These are phyloP conservation scores for Hoplostethus atlanticus DNA, from an alignment of 2,797 vertebrate species.

Conservation along the genomic window DNA sequence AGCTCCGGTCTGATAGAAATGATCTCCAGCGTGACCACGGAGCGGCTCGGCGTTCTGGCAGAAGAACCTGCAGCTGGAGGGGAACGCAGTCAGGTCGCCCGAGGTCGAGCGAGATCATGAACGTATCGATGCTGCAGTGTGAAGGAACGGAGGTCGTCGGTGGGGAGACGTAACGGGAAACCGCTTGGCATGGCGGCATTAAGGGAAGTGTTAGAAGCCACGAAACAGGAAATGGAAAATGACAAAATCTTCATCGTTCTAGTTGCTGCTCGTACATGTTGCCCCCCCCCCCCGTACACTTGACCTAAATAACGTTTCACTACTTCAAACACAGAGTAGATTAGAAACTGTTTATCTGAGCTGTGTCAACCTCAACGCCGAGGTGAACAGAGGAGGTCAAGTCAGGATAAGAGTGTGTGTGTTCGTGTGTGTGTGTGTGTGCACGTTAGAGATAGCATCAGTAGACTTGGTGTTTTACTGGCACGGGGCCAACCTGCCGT, in stretches of 20 bases:
- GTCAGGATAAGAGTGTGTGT: conserved; percentile 16
- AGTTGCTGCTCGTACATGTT: no score
- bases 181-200: no score
- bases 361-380: conserved; percentile 25
- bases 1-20: conserved; percentile 13
- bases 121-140: background rate
- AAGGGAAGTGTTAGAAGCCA: no score
- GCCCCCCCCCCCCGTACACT: background rate
- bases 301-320: conserved; percentile 30
- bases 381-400: conserved; percentile 40
- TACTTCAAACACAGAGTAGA: background rate
- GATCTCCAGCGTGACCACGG: conserved; percentile 34
- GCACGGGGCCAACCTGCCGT: conserved; percentile 59
- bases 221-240: no score
- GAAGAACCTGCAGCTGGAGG: background rate
- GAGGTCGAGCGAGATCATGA: background rate
- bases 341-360: background rate
- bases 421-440: conserved; percentile 9
- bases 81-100: conserved; percentile 3
- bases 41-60: conserved; percentile 21
- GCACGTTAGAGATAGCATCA: background rate
- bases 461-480: conserved; percentile 23
- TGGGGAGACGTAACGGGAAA: no score
- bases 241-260: no score
- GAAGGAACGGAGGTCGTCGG: background rate